Evolutionary conservation across 2,797 vertebrate genomes (phyloP).

Genomic region (Phrynocephalus vlangalii): DNA sequence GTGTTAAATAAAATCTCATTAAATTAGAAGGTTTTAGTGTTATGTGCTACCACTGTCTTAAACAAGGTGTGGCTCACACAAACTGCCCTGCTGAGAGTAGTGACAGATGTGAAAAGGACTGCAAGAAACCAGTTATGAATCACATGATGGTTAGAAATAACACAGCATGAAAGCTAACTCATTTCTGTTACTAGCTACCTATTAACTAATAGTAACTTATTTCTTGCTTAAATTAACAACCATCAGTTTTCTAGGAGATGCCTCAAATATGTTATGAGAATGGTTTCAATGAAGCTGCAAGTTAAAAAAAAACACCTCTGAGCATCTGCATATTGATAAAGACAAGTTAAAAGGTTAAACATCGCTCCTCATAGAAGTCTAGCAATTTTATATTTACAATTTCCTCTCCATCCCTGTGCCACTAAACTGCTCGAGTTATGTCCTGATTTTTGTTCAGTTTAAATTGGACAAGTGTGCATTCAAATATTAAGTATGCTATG

Average conservation of each 20-base stretch:
- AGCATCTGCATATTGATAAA: constrained; percentile 22
- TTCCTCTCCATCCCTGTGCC: constrained; percentile 40
- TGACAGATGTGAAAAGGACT: not conserved
- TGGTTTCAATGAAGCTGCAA: not conserved
- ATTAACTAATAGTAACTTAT: constrained; percentile 35
- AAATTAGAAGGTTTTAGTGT: not conserved
- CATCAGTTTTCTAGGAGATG: constrained; percentile 37
- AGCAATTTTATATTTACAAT: constrained; percentile 38
- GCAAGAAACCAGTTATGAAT: constrained; percentile 19
- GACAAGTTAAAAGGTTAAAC: constrained; percentile 43
- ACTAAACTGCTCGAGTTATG: constrained; percentile 49
- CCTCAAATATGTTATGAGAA: constrained; percentile 24
- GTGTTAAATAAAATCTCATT: not conserved
- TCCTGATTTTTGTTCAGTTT: constrained; percentile 23
- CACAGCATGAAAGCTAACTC: constrained; percentile 12
- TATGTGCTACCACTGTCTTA: not conserved
- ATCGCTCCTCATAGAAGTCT: constrained; percentile 5
- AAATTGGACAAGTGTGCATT: constrained; percentile 7
- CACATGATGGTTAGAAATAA: constrained; percentile 5
- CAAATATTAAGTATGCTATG: constrained; percentile 15
- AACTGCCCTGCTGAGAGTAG: not conserved
- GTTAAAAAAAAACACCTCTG: not conserved
- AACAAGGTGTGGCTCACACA: not conserved
- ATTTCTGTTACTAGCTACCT: constrained; percentile 11
- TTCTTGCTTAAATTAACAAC: not conserved